Percentiles rank a stretch among this genome's conserved stretches.
phyloP scores from a whole-genome alignment of 2,888 invertebrate species.

The Hecatera dysodea region DNA sequence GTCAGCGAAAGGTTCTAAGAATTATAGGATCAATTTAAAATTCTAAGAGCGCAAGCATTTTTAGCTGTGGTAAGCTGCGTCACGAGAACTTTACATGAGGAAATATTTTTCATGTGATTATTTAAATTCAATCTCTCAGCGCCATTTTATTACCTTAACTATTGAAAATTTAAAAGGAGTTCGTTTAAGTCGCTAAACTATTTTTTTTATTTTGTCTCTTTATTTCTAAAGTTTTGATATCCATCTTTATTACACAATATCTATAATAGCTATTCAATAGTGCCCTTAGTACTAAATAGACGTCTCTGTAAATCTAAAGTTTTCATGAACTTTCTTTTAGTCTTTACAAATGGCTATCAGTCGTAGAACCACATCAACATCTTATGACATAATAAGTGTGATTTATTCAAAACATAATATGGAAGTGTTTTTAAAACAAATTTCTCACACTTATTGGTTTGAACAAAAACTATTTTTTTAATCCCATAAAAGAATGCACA shows the following conservation, averaged over 20 bases:
- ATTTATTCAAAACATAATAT: too few species aligned
- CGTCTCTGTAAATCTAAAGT: too few species aligned
- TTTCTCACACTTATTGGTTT: neutral
- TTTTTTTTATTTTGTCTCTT: too few species aligned
- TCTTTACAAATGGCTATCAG: too few species aligned
- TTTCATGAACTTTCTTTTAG: too few species aligned
- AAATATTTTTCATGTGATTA: constrained; percentile 35
- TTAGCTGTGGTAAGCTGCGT: constrained; percentile 36
- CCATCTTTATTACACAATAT: too few species aligned
- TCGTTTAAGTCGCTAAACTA: neutral
- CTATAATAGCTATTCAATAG: too few species aligned
- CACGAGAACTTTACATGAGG: constrained; percentile 32
- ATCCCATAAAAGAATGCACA: constrained; percentile 11
- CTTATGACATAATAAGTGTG: too few species aligned
- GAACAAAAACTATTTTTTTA: neutral
- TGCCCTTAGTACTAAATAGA: too few species aligned
- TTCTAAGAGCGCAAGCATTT: constrained; percentile 42
- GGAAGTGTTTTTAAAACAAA: neutral
- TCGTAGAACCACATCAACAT: too few species aligned
- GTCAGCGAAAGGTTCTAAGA: constrained; percentile 40
- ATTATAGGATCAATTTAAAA: constrained; percentile 62
- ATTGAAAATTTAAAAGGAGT: neutral
- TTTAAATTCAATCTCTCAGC: constrained; percentile 42
- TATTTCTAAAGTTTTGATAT: too few species aligned
- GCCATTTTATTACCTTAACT: constrained; percentile 4